phyloP scores from a whole-genome alignment of 2,888 invertebrate genomes.

The Neria commutata region DNA sequence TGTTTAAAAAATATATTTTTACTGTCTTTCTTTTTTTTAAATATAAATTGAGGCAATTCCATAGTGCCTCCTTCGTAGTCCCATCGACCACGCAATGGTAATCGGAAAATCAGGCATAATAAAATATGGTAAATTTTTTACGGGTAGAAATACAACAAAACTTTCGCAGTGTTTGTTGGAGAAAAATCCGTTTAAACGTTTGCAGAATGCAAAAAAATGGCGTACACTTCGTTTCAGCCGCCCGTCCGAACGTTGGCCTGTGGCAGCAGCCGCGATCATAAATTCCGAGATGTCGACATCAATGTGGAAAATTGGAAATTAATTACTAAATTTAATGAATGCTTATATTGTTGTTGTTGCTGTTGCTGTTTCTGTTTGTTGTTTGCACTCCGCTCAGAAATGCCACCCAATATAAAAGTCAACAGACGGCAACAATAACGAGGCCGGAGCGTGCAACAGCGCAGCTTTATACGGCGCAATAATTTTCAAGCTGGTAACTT shows the following conservation, averaged over 20 bases:
- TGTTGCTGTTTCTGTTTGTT: neutral
- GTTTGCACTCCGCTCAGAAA: neutral
- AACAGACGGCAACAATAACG: neutral
- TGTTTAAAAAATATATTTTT: too few relatives aligned
- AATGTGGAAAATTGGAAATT: neutral
- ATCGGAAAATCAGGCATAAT: too few relatives aligned
- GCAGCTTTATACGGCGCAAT: neutral
- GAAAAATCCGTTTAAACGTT: neutral
- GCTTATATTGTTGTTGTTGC: neutral
- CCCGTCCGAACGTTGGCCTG: too few relatives aligned
- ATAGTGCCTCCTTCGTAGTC: too few relatives aligned
- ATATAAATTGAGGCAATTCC: too few relatives aligned
- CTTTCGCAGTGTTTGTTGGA: too few relatives aligned
- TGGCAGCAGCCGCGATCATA: neutral
- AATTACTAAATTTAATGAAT: constrained; percentile 2
- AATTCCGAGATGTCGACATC: neutral
- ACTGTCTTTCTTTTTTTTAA: too few relatives aligned
- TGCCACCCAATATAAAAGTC: neutral
- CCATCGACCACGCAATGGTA: too few relatives aligned
- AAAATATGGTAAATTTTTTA: too few relatives aligned
- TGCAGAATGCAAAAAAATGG: neutral
- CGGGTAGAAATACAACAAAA: too few relatives aligned
- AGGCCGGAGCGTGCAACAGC: neutral
- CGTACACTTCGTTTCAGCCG: neutral
- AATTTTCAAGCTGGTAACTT: neutral